These are phyloP conservation scores for Poecilus cupreus DNA, from an alignment of 2,888 invertebrate genomes.

Conservation along the genomic window DNA sequence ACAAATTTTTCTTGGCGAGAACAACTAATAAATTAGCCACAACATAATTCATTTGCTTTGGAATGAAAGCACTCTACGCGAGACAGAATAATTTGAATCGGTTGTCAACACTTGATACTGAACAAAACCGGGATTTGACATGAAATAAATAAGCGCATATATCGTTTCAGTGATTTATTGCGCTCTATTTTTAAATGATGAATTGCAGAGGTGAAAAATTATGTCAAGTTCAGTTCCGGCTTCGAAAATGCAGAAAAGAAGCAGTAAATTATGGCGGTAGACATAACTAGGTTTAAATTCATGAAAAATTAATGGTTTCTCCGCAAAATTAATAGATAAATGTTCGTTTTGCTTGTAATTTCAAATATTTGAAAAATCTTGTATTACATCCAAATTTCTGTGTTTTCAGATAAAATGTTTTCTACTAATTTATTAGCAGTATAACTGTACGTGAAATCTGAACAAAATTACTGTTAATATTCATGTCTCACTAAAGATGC, in stretches of 20 bases:
- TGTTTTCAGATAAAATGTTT: too few relatives aligned
- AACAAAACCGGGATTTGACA: not conserved
- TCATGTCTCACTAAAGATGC: too few relatives aligned
- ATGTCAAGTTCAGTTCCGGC: not conserved
- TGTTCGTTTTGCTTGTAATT: not conserved
- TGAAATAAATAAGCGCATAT: not conserved
- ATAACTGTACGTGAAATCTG: too few relatives aligned
- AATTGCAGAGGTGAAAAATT: not conserved
- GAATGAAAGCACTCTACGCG: not conserved
- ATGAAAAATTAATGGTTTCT: not conserved
- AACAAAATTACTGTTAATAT: too few relatives aligned
- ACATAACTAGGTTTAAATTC: not conserved
- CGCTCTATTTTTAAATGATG: not conserved
- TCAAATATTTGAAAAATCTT: not conserved
- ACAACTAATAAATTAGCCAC: not conserved
- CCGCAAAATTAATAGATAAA: not conserved
- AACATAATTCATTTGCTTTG: not conserved
- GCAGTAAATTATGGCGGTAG: not conserved
- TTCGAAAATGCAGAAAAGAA: too few relatives aligned
- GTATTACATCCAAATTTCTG: not conserved
- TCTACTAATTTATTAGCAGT: too few relatives aligned
- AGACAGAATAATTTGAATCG: not conserved
- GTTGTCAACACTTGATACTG: not conserved
- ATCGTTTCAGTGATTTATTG: not conserved
- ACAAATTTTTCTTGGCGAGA: not conserved